Base-by-base conservation (phyloP, 2,797 vertebrate genomes). In the Clarias laeviceps region DNA sequence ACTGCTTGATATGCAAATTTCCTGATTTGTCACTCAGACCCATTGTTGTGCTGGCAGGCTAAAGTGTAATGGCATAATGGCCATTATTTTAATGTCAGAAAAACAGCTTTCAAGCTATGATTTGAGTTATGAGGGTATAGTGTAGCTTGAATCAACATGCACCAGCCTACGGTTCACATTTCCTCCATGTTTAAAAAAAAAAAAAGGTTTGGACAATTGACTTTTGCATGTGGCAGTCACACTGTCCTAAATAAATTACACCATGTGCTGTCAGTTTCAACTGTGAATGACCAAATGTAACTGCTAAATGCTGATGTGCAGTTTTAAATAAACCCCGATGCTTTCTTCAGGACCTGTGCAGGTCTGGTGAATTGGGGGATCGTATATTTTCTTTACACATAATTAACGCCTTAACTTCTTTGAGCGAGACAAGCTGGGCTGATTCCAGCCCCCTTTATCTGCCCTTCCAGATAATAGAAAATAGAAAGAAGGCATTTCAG, bases 31-130 rank as follows among this genome's bases (percentile, higher is more conserved):
- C 85, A 87, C 87, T 84, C 29, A 40, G 50, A 62, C 66, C 88
- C 85, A 93, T 94, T 94, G 92, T 93, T 94, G 89, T 88, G 81
- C 80, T 89, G 82, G 89, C 90, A 90, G 62, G 85, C 89, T 82
- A 88, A 88, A 87, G 88, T 91, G 45, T 78, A 85, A 70, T 83
- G 65, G 40, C 29, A 27, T 54, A 74, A 82, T 59, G 54, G 20
- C 20, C 0, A 65, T 74, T 84, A 56, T 66, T 83, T 34, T 85
- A 62, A 72, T 50, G 24, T 34, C 32, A 80, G 20, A 29, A 85
- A 74, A 84, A 70, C 76, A 14, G 59, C 32, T 66, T 87, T 84
- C 2, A 76, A 32, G 22, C 50, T 73, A 7, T 54, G 68, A 82
- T 85, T 57, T 24, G 15, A 74, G 40, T 24, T 54, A 56, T 77